phyloP scores from a whole-genome alignment of 1,140 invertebrate genomes.

The Listronotus oregonensis region DNA sequence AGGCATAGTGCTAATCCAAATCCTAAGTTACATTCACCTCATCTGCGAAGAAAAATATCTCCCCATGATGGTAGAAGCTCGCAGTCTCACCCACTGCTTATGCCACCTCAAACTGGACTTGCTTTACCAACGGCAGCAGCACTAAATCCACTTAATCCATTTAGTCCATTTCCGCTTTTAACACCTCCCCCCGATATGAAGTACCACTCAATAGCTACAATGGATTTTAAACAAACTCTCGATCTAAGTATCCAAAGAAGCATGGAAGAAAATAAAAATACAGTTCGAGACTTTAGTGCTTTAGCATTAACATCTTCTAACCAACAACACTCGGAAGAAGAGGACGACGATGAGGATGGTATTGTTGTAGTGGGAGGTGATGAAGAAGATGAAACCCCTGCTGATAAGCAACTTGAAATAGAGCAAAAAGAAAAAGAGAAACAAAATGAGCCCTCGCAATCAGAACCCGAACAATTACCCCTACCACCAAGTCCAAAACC shows the following conservation, averaged over 20 bases:
- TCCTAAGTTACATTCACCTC: conserved; percentile 96
- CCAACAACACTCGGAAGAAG: conserved; percentile 55
- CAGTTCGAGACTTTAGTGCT: conserved; percentile 55
- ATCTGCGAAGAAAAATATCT: conserved; percentile 87
- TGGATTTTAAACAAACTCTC: conserved; percentile 71
- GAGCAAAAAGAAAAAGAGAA: conserved; percentile 11
- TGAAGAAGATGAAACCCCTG: conserved; percentile 64
- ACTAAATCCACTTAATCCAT: conserved; percentile 70
- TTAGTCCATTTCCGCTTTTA: conserved; percentile 75
- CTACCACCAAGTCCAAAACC: background rate
- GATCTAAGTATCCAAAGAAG: conserved; percentile 59
- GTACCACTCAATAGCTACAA: conserved; percentile 62
- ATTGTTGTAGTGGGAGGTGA: conserved; percentile 67
- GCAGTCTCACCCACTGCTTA: conserved; percentile 78
- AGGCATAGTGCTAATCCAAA: conserved; percentile 98
- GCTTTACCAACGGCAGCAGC: conserved; percentile 63
- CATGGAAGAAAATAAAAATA: conserved; percentile 64
- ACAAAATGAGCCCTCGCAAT: conserved; percentile 43
- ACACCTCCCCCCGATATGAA: conserved; percentile 75
- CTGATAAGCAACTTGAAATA: conserved; percentile 6
- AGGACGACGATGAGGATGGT: conserved; percentile 64
- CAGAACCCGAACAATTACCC: conserved; percentile 15
- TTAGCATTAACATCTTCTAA: conserved; percentile 51
- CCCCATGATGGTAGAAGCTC: conserved; percentile 89
- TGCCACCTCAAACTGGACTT: conserved; percentile 72